Evolutionary conservation across 2,113 vertebrate species (phyloP).

Genomic region (Aldabrachelys gigantea): DNA sequence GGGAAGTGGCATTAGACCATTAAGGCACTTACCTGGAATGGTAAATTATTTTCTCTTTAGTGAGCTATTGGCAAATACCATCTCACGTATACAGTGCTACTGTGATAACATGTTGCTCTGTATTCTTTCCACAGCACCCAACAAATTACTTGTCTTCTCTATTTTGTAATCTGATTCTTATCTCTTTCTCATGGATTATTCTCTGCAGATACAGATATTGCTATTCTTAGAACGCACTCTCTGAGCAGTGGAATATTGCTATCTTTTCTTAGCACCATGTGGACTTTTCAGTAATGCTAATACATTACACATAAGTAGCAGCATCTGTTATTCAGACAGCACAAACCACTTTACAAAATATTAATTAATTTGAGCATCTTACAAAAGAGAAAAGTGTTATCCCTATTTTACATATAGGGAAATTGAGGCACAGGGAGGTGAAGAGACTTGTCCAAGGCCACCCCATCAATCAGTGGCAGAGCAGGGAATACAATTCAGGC

Average conservation of each 20-base stretch:
- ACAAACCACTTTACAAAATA: accelerated
- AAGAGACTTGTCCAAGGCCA: not conserved
- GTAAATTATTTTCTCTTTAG: not conserved
- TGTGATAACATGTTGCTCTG: not conserved
- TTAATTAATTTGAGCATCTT: not conserved
- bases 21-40: accelerated
- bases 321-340: not conserved
- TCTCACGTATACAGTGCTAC: accelerated
- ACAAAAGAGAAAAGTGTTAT: not conserved
- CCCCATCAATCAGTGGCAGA: not conserved
- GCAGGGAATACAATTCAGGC: not conserved
- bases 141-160: not conserved
- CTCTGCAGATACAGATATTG: not conserved
- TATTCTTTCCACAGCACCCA: not conserved
- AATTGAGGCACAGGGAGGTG: not conserved
- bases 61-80: not conserved
- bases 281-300: not conserved
- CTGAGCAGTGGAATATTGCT: not conserved
- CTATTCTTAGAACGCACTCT: not conserved
- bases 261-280: not conserved
- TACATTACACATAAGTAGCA: not conserved
- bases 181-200: not conserved
- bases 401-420: not conserved
- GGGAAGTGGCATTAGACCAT: not conserved
- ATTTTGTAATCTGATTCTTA: not conserved